Percentiles rank a stretch among this genome's conserved stretches.
These are phyloP conservation scores for Agrochola circellaris DNA, from an alignment of 2,888 invertebrate genomes.

Conservation along the genomic window DNA sequence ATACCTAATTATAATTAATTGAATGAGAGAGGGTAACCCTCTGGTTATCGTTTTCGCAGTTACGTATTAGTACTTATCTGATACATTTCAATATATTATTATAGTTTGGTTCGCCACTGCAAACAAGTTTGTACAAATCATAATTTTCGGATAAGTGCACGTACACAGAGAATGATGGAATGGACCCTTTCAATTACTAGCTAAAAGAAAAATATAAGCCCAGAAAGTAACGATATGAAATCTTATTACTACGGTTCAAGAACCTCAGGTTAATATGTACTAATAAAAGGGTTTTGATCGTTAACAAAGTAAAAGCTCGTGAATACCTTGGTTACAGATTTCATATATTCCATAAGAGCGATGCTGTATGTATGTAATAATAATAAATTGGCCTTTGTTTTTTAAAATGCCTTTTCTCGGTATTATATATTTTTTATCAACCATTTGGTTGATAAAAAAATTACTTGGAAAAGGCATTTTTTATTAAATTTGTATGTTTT, in stretches of 20 bases:
- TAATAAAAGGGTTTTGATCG: conserved; percentile 50
- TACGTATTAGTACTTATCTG: too few species aligned
- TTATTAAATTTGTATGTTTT: neutral
- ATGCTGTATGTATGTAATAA: conserved; percentile 2
- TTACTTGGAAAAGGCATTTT: neutral
- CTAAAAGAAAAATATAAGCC: conserved; percentile 30
- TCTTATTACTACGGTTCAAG: conserved; percentile 27
- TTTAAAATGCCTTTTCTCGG: too few species aligned
- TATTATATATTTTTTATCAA: too few species aligned
- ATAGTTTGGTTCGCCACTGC: neutral
- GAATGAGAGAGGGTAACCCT: neutral
- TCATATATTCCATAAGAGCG: conserved; percentile 44
- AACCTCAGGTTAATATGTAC: neutral
- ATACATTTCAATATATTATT: neutral
- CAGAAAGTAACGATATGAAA: conserved; percentile 31
- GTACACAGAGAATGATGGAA: neutral
- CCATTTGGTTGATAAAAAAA: neutral
- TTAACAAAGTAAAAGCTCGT: conserved; percentile 47
- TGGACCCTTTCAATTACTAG: neutral
- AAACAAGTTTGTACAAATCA: neutral
- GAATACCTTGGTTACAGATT: conserved; percentile 48
- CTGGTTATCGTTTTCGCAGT: neutral
- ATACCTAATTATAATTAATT: neutral
- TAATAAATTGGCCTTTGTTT: conserved; percentile 15
- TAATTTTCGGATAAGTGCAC: neutral